Percentiles rank a stretch among this genome's conserved stretches.
Conservation (phyloP, 2,888 invertebrate species). For the Drosophila lacicola region DNA sequence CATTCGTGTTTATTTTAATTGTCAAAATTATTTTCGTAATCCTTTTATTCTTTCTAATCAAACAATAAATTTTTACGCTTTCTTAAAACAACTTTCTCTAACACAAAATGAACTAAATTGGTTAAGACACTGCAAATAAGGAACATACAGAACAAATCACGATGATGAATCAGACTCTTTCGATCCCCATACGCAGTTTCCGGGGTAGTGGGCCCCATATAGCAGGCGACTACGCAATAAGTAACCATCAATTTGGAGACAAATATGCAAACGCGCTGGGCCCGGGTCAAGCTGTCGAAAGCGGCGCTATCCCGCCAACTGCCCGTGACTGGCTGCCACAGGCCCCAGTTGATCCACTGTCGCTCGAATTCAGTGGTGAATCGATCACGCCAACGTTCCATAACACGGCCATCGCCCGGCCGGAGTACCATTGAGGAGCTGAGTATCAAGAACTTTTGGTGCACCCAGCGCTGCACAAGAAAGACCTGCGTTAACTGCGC, state of each 20-base stretch:
- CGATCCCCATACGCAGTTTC: constrained; percentile 11
- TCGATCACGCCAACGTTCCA: constrained; percentile 9
- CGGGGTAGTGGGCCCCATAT: constrained; percentile 14
- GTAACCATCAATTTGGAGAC: constrained; percentile 36
- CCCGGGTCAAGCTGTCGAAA: constrained; percentile 48
- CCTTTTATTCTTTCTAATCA: neutral
- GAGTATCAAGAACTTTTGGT: constrained; percentile 25
- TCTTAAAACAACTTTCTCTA: constrained; percentile 8
- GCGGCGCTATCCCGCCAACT: constrained; percentile 45
- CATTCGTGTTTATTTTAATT: neutral
- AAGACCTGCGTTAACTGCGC: constrained; percentile 48
- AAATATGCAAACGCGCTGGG: constrained; percentile 55
- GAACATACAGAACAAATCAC: neutral
- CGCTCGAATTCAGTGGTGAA: constrained; percentile 27
- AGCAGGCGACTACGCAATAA: constrained; percentile 15
- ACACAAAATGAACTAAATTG: constrained; percentile 34
- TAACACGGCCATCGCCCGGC: constrained; percentile 12
- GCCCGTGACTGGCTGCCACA: constrained; percentile 64
- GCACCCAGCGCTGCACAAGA: constrained; percentile 54
- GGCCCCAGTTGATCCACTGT: constrained; percentile 52
- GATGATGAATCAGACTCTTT: neutral
- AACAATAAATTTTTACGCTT: neutral
- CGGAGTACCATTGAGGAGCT: constrained; percentile 32
- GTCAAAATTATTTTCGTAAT: neutral
- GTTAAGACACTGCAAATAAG: constrained; percentile 1